phyloP scores from a whole-genome alignment of 2,113 vertebrate genomes.

The Chunga burmeisteri region DNA sequence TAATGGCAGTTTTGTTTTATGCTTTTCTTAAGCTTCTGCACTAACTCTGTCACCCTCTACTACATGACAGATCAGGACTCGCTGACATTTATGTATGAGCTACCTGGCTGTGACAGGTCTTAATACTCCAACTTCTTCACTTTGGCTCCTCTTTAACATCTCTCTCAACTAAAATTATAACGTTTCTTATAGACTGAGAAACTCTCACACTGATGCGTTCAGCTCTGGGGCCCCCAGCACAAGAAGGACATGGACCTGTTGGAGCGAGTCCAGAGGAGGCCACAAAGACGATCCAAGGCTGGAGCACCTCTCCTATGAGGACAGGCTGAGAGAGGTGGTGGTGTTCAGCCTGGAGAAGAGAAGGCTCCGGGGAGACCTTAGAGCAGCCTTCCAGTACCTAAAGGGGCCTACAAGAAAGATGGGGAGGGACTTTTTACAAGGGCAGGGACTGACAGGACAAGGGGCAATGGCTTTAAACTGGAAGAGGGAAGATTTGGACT shows the following conservation, averaged over 20 bases:
- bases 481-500: too few species aligned
- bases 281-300: too few species aligned
- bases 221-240: too few species aligned
- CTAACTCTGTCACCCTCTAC: neutral
- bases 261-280: too few species aligned
- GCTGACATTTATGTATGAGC: neutral
- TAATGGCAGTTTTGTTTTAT: slow-evolving; percentile 49
- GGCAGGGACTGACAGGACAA: too few species aligned
- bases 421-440: too few species aligned
- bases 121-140: neutral
- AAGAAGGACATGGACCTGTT: too few species aligned
- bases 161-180: neutral
- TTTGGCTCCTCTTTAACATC: neutral
- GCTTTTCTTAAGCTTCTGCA: slow-evolving; percentile 6
- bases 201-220: neutral
- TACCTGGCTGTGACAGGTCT: neutral
- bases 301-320: neutral
- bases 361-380: neutral
- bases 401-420: too few species aligned
- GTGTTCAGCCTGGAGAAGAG: neutral
- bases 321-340: neutral
- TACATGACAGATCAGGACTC: neutral
- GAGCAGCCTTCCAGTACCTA: neutral
- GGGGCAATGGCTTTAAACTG: too few species aligned
- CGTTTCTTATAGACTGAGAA: neutral